Conservation (phyloP, 2,888 invertebrate species). For the Cyclophora albipunctata region DNA sequence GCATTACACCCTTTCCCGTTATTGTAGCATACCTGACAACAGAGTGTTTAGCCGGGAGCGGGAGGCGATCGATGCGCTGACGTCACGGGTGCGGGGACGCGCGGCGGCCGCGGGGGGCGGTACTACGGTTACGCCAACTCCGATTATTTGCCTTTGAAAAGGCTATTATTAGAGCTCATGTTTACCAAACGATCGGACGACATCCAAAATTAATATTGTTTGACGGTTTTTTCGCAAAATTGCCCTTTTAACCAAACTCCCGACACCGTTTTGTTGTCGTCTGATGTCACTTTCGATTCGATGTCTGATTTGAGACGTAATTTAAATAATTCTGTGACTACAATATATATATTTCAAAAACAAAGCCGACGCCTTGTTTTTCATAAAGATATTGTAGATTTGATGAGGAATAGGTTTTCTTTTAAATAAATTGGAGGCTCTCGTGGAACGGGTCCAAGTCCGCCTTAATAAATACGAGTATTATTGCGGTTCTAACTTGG, state of each 20-base stretch:
- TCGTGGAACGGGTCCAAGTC: too few species aligned
- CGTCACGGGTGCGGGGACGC: slow-evolving; percentile 42
- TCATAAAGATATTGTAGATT: too few species aligned
- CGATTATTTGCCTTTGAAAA: slow-evolving; percentile 44
- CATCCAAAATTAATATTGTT: slow-evolving; percentile 27
- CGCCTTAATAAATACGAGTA: too few species aligned
- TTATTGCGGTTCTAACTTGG: too few species aligned
- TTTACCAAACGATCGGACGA: slow-evolving; percentile 24
- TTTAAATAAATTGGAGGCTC: background rate
- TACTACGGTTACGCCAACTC: slow-evolving; percentile 35
- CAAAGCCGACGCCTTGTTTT: too few species aligned
- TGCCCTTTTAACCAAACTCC: slow-evolving; percentile 3
- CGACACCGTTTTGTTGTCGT: background rate
- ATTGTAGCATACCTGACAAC: slow-evolving; percentile 34
- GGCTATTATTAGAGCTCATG: slow-evolving; percentile 41
- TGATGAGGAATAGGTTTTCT: too few species aligned
- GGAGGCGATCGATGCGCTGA: slow-evolving; percentile 62
- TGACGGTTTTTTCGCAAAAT: slow-evolving; percentile 19
- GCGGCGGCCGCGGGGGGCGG: slow-evolving; percentile 22
- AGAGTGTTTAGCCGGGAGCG: slow-evolving; percentile 38
- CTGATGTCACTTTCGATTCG: background rate
- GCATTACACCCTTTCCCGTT: slow-evolving; percentile 20
- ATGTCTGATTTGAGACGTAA: slow-evolving; percentile 1
- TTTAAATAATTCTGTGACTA: too few species aligned
- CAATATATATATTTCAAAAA: too few species aligned